These are phyloP conservation scores for Lepidostoma basale DNA, from an alignment of 1,140 invertebrate species.

Conservation along the genomic window DNA sequence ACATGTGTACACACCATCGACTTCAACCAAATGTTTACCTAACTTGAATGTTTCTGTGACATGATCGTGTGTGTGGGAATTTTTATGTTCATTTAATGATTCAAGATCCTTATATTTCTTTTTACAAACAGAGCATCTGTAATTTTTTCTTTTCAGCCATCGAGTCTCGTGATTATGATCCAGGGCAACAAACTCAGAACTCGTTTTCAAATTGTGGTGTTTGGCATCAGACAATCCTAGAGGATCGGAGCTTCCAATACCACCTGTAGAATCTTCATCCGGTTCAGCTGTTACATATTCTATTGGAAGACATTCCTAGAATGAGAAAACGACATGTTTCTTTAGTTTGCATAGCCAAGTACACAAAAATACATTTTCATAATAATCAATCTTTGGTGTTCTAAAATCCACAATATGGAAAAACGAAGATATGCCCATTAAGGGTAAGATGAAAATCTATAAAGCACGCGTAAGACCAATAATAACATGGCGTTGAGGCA, in stretches of 20 bases:
- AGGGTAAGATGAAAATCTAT: too few species aligned
- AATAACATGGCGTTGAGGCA: too few species aligned
- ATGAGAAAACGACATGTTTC: not conserved
- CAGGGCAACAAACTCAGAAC: not conserved
- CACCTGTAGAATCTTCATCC: not conserved
- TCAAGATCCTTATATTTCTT: not conserved
- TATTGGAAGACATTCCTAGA: not conserved
- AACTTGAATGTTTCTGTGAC: not conserved
- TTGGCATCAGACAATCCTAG: not conserved
- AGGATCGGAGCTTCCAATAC: conserved; percentile 9
- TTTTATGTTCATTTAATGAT: not conserved
- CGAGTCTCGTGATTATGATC: not conserved
- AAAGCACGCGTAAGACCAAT: too few species aligned
- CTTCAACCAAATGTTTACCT: not conserved
- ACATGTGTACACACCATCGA: conserved; percentile 9
- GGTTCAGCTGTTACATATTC: not conserved
- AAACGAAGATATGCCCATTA: too few species aligned
- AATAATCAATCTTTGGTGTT: too few species aligned
- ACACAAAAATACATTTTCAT: too few species aligned
- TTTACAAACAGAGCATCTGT: conserved; percentile 9
- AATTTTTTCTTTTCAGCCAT: not conserved
- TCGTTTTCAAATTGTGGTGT: not conserved
- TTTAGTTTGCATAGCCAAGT: too few species aligned
- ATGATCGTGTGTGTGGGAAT: not conserved
- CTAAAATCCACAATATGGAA: too few species aligned